Conservation (phyloP, 2,888 invertebrate genomes). For the Amphipyra tragopoginis region DNA sequence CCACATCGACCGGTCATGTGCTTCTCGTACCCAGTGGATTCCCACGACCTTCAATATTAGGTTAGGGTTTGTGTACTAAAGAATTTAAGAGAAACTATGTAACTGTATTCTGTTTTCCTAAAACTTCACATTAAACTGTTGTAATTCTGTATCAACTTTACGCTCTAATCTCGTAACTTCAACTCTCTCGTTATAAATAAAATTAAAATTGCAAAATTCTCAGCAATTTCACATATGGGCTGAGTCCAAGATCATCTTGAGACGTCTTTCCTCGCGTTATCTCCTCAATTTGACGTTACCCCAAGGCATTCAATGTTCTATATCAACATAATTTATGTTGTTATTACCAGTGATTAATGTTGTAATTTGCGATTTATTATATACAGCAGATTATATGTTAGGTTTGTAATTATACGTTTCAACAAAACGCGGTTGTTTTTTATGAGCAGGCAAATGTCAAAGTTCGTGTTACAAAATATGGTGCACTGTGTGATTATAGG, state of each 20-base stretch:
- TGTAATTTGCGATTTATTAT: conserved; percentile 77
- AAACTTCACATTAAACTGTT: neutral
- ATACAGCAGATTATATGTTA: conserved; percentile 54
- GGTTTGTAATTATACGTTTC: conserved; percentile 50
- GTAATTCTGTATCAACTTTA: neutral
- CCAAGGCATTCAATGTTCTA: conserved; percentile 78
- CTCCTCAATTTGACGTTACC: conserved; percentile 81
- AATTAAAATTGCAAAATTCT: conserved; percentile 89
- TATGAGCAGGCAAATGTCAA: conserved; percentile 29
- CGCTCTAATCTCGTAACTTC: conserved; percentile 63
- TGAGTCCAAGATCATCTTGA: conserved; percentile 83
- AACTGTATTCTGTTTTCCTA: too few species aligned
- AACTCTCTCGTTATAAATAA: conserved; percentile 83
- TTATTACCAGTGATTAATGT: conserved; percentile 85
- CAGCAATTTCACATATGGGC: conserved; percentile 89
- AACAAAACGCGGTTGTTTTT: conserved; percentile 33
- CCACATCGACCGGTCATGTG: too few species aligned
- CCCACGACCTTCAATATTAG: too few species aligned
- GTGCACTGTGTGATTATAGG: conserved; percentile 12
- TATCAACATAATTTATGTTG: conserved; percentile 87
- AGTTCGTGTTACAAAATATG: conserved; percentile 22
- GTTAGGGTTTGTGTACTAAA: too few species aligned
- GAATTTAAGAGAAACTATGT: too few species aligned
- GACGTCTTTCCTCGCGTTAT: conserved; percentile 76
- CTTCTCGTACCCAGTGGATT: too few species aligned